Evolutionary conservation across 2,797 vertebrate genomes (phyloP).

Genomic region (Ptychobarbus kaznakovi): DNA sequence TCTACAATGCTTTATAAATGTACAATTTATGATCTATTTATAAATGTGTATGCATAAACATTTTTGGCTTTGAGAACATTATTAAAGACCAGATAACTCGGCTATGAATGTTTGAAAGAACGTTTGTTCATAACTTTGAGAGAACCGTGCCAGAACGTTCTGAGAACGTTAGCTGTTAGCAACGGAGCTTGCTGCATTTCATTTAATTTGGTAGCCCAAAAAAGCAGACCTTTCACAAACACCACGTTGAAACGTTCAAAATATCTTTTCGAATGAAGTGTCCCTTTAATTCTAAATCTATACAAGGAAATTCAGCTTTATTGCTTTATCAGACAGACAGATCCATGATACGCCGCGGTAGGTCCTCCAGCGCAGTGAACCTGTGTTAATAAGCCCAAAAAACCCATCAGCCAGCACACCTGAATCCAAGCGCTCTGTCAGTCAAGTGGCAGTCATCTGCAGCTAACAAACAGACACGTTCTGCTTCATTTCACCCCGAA

Average conservation of each 20-base stretch:
- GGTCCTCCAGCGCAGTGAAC: constrained; percentile 10
- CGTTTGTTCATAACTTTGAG: neutral
- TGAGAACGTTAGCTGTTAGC: neutral
- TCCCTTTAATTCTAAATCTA: neutral
- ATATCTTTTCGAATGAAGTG: neutral
- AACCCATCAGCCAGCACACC: constrained; percentile 15
- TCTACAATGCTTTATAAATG: neutral
- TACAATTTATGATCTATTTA: neutral
- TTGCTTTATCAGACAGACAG: constrained; percentile 4
- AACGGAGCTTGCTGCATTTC: neutral
- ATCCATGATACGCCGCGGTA: neutral
- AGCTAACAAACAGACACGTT: constrained; percentile 60
- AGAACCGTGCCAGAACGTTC: neutral
- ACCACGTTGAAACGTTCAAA: neutral
- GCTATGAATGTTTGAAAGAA: neutral
- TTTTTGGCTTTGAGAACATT: neutral
- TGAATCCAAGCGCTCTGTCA: constrained; percentile 23
- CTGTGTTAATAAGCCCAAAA: neutral
- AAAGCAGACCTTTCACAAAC: neutral
- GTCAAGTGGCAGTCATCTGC: constrained; percentile 28
- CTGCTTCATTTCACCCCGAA: constrained; percentile 62
- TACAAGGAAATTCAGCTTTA: neutral
- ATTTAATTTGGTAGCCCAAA: neutral
- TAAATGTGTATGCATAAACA: neutral
- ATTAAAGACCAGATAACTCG: neutral